Evolutionary conservation across 2,113 vertebrate species (phyloP), one percentile per base, ranked within the genome.

Genomic region (Fregetta grallaria): DNA sequence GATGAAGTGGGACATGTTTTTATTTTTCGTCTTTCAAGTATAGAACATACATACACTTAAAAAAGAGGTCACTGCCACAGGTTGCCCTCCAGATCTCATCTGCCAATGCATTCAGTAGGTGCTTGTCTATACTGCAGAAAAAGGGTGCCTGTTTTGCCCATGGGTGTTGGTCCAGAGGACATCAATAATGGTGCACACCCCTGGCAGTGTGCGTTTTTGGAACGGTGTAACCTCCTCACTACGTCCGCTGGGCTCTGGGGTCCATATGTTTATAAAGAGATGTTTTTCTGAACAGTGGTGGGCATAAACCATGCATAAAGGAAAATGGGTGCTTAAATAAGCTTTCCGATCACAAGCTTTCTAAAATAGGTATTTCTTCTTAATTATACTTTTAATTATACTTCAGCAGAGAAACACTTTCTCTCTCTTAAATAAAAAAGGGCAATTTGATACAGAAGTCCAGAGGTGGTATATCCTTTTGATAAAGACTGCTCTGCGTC

Each of bases 61-160:
- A 52, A 80, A 86, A 25, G 5, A 75, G 19, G 5, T 32, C 38
- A 16, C 34, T 34, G 36, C 9, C 32, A 63, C n/a, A 59, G 36
- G 21, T n/a, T 72, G 12, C 26, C 12, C 36, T 66, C 32, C 21
- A 40, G 66, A 21, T 52, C 27, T 68, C 36, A 7, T 29, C 38
- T 92, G 45, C 30, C 62, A 65, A 11, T 0, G 2, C 0, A 1
- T 25, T 9, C 2, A 58, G 34, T 11, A 61, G 15, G 4, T 75
- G 27, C 10, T 40, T 76, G 30, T 30, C 52, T 47, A 19, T 13
- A 32, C 7, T 0, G 1, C 11, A 40, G 45, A 27, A 32, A 44
- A 83, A 47, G 4, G 5, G 15, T 3, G 12, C 17, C 21, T 58
- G 21, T 30, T 18, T 45, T 2, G 2, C 53, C 20, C 32, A 11